phyloP scores from a whole-genome alignment of 1,140 invertebrate species.

The Pollicipes pollicipes region DNA sequence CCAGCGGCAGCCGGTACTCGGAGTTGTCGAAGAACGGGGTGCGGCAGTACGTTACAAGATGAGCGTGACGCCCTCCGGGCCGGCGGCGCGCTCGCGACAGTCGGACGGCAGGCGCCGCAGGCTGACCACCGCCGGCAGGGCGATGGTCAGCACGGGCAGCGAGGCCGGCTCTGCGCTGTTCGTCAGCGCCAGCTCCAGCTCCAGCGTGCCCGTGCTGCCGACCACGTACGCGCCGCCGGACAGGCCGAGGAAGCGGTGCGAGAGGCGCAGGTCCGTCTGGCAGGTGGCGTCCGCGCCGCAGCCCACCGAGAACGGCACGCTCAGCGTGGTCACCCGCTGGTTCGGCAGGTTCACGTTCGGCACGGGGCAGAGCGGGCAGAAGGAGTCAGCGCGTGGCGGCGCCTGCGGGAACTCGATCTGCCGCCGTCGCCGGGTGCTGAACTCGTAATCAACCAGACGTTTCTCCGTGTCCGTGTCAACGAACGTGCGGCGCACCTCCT shows the following conservation, averaged over 20 bases:
- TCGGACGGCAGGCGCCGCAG: not conserved
- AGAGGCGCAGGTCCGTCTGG: not conserved
- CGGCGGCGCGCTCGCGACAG: not conserved
- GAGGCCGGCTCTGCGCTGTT: slow-evolving; percentile 8
- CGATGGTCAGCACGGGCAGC: not conserved
- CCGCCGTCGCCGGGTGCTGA: not conserved
- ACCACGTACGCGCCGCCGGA: not conserved
- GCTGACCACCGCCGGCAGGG: slow-evolving; percentile 11
- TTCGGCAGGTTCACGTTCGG: not conserved
- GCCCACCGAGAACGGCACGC: not conserved
- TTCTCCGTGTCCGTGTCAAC: not conserved
- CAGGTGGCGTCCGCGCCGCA: not conserved
- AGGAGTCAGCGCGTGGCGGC: not conserved
- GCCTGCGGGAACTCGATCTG: not conserved
- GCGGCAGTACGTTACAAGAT: not conserved
- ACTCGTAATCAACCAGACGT: not conserved
- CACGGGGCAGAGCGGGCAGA: not conserved
- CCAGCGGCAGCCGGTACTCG: not conserved
- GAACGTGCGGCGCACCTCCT: not conserved
- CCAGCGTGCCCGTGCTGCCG: not conserved
- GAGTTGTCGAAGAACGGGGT: not conserved
- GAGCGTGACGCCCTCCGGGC: not conserved
- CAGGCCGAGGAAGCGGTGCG: not conserved
- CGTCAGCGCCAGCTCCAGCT: slow-evolving; percentile 7
- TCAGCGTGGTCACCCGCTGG: not conserved